Percentiles rank a stretch among this genome's conserved stretches.
Evolutionary conservation across 1,140 invertebrate species (phyloP).

Genomic region (Calliphora vicina): DNA sequence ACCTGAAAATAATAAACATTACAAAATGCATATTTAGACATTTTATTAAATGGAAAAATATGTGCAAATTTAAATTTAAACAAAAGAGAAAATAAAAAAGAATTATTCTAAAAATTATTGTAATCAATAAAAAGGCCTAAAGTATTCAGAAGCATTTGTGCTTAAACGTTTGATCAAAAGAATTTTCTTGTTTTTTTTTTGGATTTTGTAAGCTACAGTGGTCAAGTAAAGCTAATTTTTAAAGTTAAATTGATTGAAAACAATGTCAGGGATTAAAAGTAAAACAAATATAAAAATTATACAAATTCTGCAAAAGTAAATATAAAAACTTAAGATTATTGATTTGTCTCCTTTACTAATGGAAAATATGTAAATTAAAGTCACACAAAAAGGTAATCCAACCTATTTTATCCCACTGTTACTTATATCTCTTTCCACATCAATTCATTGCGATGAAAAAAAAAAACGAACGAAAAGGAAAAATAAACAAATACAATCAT

Average conservation of each 20-base stretch:
- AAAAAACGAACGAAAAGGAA: neutral
- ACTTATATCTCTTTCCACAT: neutral
- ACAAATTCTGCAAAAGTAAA: no score
- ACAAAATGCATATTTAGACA: constrained; percentile 16
- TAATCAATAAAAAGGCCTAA: neutral
- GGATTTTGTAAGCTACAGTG: no score
- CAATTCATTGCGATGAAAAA: neutral
- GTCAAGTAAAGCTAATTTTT: no score
- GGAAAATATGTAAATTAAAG: neutral
- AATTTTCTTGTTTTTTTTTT: neutral
- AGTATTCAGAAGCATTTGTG: neutral
- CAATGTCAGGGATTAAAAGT: no score
- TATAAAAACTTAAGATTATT: no score
- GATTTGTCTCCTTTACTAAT: no score
- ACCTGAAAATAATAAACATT: constrained; percentile 60
- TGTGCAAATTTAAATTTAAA: neutral
- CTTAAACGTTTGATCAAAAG: neutral
- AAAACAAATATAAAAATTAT: no score
- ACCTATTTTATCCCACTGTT: neutral
- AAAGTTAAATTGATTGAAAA: no score
- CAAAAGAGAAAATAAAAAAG: neutral
- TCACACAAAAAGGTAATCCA: neutral
- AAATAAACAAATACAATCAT: neutral
- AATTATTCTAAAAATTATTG: neutral
- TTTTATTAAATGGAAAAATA: neutral